Percentiles rank a stretch among this genome's conserved stretches.
Evolutionary conservation across 2,888 invertebrate species (phyloP).

Genomic region (Colostygia pectinataria): DNA sequence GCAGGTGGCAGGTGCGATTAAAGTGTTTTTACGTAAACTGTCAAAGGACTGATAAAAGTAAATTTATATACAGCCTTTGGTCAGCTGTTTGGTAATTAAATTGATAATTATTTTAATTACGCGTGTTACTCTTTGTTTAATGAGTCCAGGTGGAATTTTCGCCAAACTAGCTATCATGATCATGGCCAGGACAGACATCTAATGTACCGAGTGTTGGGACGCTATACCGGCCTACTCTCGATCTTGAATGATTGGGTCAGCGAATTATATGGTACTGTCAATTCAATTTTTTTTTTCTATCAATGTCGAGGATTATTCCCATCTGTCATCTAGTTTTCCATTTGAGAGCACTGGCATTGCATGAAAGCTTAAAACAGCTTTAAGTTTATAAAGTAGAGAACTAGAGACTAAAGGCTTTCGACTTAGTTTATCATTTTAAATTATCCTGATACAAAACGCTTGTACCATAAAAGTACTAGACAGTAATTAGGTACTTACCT

Average conservation of each 20-base stretch:
- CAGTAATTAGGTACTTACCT: neutral
- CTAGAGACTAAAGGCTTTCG: neutral
- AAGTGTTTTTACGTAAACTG: neutral
- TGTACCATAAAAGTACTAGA: constrained; percentile 1
- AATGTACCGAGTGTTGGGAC: no score
- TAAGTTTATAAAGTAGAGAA: no score
- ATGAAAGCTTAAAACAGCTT: no score
- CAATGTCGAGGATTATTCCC: no score
- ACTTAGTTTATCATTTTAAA: neutral
- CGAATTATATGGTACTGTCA: no score
- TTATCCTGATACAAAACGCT: no score
- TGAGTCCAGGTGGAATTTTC: neutral
- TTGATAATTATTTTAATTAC: constrained; percentile 4
- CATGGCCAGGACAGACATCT: no score
- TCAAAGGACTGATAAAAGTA: constrained; percentile 1
- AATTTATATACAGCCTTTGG: neutral
- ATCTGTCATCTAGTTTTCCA: no score
- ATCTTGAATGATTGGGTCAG: no score
- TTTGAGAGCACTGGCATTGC: no score
- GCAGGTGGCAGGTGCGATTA: constrained; percentile 5
- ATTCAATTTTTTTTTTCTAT: no score
- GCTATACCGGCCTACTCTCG: no score
- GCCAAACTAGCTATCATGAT: neutral
- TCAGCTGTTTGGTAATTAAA: constrained; percentile 9
- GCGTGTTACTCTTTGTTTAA: neutral